These are phyloP conservation scores for Carcinoscorpius rotundicauda DNA, from an alignment of 1,140 invertebrate genomes.

Conservation along the genomic window DNA sequence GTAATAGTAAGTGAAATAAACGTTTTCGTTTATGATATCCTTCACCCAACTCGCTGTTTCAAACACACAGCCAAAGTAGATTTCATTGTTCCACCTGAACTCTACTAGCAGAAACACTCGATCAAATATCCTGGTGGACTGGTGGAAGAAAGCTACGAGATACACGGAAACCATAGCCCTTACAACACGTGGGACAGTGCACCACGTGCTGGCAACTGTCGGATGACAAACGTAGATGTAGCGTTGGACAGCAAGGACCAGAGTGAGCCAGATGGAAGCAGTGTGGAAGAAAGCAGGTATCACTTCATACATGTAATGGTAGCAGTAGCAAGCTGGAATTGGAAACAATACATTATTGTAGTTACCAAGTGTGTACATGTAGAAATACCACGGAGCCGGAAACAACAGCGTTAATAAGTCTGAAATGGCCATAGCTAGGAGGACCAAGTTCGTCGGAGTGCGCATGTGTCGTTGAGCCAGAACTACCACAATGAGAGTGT, in stretches of 20 bases:
- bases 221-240: constrained; percentile 89
- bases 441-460: constrained; percentile 52
- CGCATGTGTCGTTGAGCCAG: constrained; percentile 48
- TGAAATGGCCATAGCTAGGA: constrained; percentile 75
- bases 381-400: constrained; percentile 61
- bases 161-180: constrained; percentile 62
- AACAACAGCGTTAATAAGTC: constrained; percentile 84
- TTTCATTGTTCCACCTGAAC: constrained; percentile 48
- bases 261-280: constrained; percentile 78
- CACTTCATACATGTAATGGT: constrained; percentile 51
- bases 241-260: constrained; percentile 71
- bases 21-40: constrained; percentile 44
- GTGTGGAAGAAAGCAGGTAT: constrained; percentile 82
- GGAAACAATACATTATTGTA: constrained; percentile 62
- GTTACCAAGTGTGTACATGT: constrained; percentile 81
- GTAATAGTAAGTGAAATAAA: constrained; percentile 68
- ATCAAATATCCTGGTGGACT: constrained; percentile 65
- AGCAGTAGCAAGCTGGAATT: constrained; percentile 58
- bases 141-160: constrained; percentile 58
- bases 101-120: constrained; percentile 35
- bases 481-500: constrained; percentile 70
- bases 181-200: constrained; percentile 67
- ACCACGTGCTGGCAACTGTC: constrained; percentile 66
- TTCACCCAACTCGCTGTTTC: constrained; percentile 47
- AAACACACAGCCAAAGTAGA: constrained; percentile 10